Percentiles rank a stretch among this genome's conserved stretches.
These are phyloP conservation scores for Oeneis ivallda DNA, from an alignment of 2,888 invertebrate species.

Conservation along the genomic window DNA sequence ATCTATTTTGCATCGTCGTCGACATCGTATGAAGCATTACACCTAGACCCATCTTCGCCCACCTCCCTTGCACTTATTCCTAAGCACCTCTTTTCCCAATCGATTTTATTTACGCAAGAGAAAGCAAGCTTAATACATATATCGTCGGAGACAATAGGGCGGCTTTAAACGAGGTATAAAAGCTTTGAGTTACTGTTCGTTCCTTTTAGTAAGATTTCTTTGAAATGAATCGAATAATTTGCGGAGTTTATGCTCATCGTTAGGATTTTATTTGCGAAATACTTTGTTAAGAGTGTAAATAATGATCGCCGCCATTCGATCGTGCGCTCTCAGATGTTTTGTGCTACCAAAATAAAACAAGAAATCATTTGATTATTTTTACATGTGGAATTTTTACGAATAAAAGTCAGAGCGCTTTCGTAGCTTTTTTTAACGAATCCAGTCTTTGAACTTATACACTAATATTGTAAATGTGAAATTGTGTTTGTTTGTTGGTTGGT, in stretches of 20 bases:
- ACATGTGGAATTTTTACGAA: too few relatives aligned
- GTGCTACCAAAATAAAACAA: slow-evolving; percentile 10
- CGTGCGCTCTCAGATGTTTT: slow-evolving; percentile 37
- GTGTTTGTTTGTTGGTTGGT: too few relatives aligned
- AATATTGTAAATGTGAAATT: too few relatives aligned
- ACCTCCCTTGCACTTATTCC: slow-evolving; percentile 68
- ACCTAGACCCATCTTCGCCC: slow-evolving; percentile 62
- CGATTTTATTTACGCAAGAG: slow-evolving; percentile 81
- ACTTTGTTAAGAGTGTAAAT: slow-evolving; percentile 62
- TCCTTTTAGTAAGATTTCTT: slow-evolving; percentile 79
- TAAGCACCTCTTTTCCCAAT: slow-evolving; percentile 71
- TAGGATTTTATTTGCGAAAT: slow-evolving; percentile 64
- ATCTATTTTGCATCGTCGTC: slow-evolving; percentile 81
- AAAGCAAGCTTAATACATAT: slow-evolving; percentile 80
- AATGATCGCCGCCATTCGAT: slow-evolving; percentile 58
- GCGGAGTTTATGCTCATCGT: slow-evolving; percentile 71
- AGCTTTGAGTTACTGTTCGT: slow-evolving; percentile 80
- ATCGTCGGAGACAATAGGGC: slow-evolving; percentile 79
- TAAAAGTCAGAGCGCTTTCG: too few relatives aligned
- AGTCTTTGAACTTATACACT: too few relatives aligned
- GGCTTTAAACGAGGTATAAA: slow-evolving; percentile 78
- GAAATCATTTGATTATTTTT: not conserved
- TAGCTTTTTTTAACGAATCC: too few relatives aligned
- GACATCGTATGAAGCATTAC: slow-evolving; percentile 79
- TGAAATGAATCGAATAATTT: slow-evolving; percentile 81